Base-by-base conservation (phyloP, 2,797 vertebrate species). In the Sparus aurata region DNA sequence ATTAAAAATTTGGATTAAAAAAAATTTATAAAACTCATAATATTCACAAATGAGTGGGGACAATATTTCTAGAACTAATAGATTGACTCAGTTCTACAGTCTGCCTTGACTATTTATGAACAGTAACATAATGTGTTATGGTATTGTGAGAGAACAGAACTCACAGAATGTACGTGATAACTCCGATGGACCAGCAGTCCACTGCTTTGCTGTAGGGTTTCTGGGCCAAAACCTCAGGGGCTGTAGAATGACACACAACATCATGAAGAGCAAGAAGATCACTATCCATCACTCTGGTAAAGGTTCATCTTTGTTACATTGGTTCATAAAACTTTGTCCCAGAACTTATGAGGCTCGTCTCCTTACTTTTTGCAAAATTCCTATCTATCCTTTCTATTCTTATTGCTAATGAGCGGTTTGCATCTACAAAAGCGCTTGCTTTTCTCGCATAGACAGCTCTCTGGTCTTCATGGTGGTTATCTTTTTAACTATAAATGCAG, bases 101-200 rank as follows among this genome's bases (percentile, higher is more conserved):
- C 27, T 61, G 27, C 15, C n/a, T 55, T 62, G 49, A 18, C 6
- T 22, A 5, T 13, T 63, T 38, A 12, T 43, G 5, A 46, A 59
- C 20, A 45, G n/a, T 20, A 22, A 66, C 20, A 18, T 18, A 34
- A 15, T 12, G 10, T 47, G 16, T 13, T 68, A 2, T 58, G 27
- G 25, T 55, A 22, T 10, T 68, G 43, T 17, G 20, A 2, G 30
- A 27, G 1, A 54, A 60, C 12, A 71, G 27, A 55, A 96, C 97
- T 98, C 91, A 99, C 98, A 99, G 86, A 85, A 99, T 98, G 69
- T 99, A 99, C 3, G 97, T 96, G 88, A 99, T 98, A 69, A 99
- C 98, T 57, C 98, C 98, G 12, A 99, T 98, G 54, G 98, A 98
- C 98, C 98, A 99, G 94, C 98, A 99, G 85, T 99, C 98, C 67